phyloP scores from a whole-genome alignment of 2,113 vertebrate species.

The Labeo catla region DNA sequence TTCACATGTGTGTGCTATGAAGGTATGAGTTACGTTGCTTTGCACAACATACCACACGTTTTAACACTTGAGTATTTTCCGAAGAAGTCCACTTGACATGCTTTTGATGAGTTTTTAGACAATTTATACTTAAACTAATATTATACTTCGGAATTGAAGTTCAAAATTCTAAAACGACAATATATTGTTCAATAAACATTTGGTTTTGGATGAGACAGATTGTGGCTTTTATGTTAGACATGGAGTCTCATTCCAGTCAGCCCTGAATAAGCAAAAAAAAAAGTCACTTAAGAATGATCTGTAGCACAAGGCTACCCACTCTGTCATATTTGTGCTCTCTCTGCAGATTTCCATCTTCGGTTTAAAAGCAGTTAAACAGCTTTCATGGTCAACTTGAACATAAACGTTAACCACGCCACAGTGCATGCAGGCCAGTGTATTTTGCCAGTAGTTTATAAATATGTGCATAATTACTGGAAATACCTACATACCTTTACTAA shows the following conservation, averaged over 20 bases:
- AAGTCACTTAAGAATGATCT: constrained; percentile 26
- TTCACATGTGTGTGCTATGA: not conserved
- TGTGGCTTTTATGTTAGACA: constrained; percentile 25
- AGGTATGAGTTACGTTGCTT: not conserved
- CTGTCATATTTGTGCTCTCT: constrained; percentile 21
- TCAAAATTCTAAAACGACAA: not conserved
- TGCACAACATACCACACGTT: not conserved
- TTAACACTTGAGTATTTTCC: not conserved
- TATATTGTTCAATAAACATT: not conserved
- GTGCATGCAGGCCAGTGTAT: constrained; percentile 40
- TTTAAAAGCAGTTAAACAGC: constrained; percentile 10
- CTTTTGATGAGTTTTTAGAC: not conserved
- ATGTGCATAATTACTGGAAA: constrained; percentile 32
- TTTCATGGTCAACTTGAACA: constrained; percentile 19
- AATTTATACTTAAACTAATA: not conserved
- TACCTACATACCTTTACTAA: constrained; percentile 9
- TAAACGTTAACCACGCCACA: constrained; percentile 8
- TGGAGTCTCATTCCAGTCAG: constrained; percentile 5
- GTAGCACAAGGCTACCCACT: not conserved
- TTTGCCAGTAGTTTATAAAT: constrained; percentile 37
- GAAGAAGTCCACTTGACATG: not conserved
- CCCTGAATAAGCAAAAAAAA: constrained; percentile 12
- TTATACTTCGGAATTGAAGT: constrained; percentile 27
- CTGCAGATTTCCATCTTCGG: constrained; percentile 1
- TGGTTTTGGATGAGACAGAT: constrained; percentile 3